Base-by-base conservation (phyloP, 2,888 invertebrate genomes). In the Notocelia uddmanniana region DNA sequence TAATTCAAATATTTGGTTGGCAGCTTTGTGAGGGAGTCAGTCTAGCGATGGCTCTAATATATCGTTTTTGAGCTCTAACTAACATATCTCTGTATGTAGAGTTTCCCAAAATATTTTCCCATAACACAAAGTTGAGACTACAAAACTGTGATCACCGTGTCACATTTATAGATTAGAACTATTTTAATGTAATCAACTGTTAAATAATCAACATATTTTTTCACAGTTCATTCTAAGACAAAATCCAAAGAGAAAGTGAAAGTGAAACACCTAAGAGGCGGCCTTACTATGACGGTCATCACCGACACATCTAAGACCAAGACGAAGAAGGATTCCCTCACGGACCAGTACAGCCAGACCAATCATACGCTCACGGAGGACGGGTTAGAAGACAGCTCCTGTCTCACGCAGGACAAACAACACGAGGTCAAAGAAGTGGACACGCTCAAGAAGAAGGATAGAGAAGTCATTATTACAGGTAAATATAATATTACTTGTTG, bases 391-490 rank as follows among this genome's bases (percentile, higher is more conserved):
- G 72, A 72, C 5, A 55, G 34, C 54, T 10, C 9, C 15, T 48
- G 66, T 10, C 13, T 54, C 0, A 72, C 55, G 11, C 18, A 18
- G 2, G 59, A 71, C 3, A 18, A 60, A 0, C 41, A 60, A 10
- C 72, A 68, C 10, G 11, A 13, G 26, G 2, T 19, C 18, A 67
- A 54, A 34, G 67, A 74, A n/a, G 52, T 58, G 0, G 71, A 74
- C 23, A 15, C 26, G 10, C 6, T 58, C 0, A 70, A 63, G 48
- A 63, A 59, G 9, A 62, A 18, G 8, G 57, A 62, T 3, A 48
- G 2, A 3, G 67, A 74, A 58, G 58, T 55, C 5, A 74, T 74
- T 19, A 64, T 64, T 19, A 64, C n/a, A 64, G 64, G 64, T 52
- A 37, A 15, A n/a, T n/a, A n/a, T n/a, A n/a, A n/a, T n/a, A n/a